Evolutionary conservation across 2,888 invertebrate genomes (phyloP).

Genomic region (Melanchra persicariae): DNA sequence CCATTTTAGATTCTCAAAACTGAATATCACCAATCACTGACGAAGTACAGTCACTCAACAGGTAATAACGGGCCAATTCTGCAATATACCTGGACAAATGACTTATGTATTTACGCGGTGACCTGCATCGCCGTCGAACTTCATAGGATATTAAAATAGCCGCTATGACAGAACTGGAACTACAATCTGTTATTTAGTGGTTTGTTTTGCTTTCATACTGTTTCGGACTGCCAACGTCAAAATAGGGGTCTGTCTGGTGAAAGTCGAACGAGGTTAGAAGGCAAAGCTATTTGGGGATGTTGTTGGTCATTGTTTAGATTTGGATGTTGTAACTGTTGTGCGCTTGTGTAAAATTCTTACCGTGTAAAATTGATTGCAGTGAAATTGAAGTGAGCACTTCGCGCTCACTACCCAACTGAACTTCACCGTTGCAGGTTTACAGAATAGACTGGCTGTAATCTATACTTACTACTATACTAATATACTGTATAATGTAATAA

Average conservation of each 20-base stretch:
- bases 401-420: too few relatives aligned
- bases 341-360: neutral
- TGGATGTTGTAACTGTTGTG: neutral
- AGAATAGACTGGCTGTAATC: too few relatives aligned
- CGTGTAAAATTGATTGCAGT: too few relatives aligned
- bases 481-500: too few relatives aligned
- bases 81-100: constrained; percentile 2
- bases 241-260: neutral
- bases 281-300: constrained; percentile 15
- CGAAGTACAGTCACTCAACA: constrained; percentile 25
- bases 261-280: constrained; percentile 30
- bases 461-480: too few relatives aligned
- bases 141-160: constrained; percentile 62
- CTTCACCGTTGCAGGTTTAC: too few relatives aligned
- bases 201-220: constrained; percentile 48
- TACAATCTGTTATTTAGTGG: constrained; percentile 50
- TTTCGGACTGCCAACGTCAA: constrained; percentile 18
- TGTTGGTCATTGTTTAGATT: constrained; percentile 8
- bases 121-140: constrained; percentile 41
- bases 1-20: neutral
- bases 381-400: too few relatives aligned
- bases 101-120: constrained; percentile 10
- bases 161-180: constrained; percentile 29
- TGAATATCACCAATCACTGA: constrained; percentile 1
- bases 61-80: neutral